phyloP scores from a whole-genome alignment of 2,797 vertebrate genomes.

The Streptopelia turtur region DNA sequence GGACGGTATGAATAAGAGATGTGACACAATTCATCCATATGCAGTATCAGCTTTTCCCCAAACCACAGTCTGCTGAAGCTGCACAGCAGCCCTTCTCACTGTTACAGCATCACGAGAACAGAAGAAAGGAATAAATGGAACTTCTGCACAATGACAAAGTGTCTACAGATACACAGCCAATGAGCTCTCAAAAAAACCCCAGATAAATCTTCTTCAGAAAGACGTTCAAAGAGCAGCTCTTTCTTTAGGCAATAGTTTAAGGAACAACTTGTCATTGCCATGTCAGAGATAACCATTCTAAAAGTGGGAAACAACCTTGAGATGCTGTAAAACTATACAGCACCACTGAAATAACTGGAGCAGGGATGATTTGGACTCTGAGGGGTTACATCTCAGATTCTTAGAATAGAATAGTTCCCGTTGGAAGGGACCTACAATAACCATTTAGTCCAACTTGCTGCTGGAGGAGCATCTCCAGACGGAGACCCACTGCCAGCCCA shows the following conservation, averaged over 20 bases:
- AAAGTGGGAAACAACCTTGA: neutral
- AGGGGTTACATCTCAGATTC: neutral
- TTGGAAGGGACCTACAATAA: neutral
- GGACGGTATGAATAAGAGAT: conserved; percentile 37
- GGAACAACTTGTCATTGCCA: neutral
- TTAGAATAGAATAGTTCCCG: neutral
- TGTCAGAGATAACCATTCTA: neutral
- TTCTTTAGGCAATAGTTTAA: neutral
- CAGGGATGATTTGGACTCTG: neutral
- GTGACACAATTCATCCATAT: conserved; percentile 32
- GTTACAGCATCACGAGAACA: neutral
- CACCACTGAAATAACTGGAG: neutral
- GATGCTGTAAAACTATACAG: neutral
- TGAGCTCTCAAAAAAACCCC: neutral
- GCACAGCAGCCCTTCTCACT: neutral
- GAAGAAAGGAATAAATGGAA: conserved; percentile 7
- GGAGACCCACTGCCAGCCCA: neutral
- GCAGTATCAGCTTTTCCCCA: neutral
- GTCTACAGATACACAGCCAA: neutral
- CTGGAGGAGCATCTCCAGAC: neutral
- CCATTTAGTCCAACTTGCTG: neutral
- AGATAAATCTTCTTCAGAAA: neutral
- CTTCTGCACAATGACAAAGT: neutral
- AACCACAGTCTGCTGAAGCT: neutral
- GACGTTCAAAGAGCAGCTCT: neutral